Conservation (phyloP, 2,888 invertebrate species). For the Apotomis betuletana region DNA sequence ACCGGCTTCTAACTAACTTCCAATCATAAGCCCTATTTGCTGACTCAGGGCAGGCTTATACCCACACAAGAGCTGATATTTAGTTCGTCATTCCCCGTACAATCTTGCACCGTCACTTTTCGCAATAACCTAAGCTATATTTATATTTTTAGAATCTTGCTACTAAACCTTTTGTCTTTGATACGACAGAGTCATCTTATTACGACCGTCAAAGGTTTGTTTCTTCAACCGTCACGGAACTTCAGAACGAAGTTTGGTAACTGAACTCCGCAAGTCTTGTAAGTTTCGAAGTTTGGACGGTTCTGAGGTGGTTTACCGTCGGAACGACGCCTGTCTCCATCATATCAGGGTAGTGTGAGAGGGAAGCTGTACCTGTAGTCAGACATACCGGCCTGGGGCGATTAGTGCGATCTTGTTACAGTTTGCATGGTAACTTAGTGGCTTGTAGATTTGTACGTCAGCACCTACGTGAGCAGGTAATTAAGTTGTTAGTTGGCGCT, state of each 20-base stretch:
- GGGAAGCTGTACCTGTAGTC: not conserved
- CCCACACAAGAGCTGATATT: not conserved
- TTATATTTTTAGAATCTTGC: not conserved
- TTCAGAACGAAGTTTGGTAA: not conserved
- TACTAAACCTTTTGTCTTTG: not conserved
- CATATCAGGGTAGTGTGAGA: constrained; percentile 9
- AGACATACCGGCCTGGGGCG: not conserved
- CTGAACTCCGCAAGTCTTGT: constrained; percentile 2
- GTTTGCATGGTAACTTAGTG: constrained; percentile 5
- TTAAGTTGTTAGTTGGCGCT: not conserved
- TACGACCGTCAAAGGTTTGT: not conserved
- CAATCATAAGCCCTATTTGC: constrained; percentile 4
- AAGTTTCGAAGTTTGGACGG: constrained; percentile 1
- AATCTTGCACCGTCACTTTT: constrained; percentile 22
- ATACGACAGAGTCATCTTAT: not conserved
- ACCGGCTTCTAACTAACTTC: not conserved
- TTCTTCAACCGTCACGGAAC: not conserved
- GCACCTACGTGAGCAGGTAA: not conserved
- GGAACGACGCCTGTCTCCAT: constrained; percentile 4
- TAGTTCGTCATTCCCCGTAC: not conserved
- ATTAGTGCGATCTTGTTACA: constrained; percentile 6
- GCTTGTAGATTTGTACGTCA: not conserved
- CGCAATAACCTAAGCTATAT: not conserved
- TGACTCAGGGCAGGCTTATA: constrained; percentile 5
- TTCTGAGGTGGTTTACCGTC: constrained; percentile 14